Evolutionary conservation across 2,113 vertebrate genomes (phyloP).

Genomic region (Callaeas wilsoni): DNA sequence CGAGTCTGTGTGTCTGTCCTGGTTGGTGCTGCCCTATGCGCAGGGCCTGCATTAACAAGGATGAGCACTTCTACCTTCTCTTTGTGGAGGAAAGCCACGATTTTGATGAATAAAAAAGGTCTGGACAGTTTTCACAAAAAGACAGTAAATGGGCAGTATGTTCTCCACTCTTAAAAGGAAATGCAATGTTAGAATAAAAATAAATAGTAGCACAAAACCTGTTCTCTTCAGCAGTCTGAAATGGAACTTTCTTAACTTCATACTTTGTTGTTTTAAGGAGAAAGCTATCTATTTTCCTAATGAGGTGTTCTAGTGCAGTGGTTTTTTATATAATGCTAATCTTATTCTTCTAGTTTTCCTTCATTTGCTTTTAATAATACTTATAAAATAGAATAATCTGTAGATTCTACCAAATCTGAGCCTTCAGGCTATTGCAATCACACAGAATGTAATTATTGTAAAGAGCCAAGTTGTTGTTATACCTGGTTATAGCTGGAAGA

Average conservation of each 20-base stretch:
- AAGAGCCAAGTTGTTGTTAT: background rate
- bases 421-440: constrained; percentile 11
- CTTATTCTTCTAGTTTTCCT: constrained; percentile 17
- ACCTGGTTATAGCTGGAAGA: background rate
- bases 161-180: background rate
- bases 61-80: background rate
- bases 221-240: background rate
- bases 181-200: background rate
- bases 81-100: background rate
- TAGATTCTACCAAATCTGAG: constrained; percentile 20
- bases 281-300: background rate
- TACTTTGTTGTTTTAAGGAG: background rate
- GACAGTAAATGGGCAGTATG: background rate
- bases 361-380: constrained; percentile 48
- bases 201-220: background rate
- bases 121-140: background rate
- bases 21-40: background rate
- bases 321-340: background rate
- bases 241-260: background rate
- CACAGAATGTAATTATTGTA: constrained; percentile 39
- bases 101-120: background rate
- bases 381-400: constrained; percentile 27
- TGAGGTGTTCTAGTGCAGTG: background rate
- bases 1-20: background rate
- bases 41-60: background rate